These are phyloP conservation scores for Bucorvus abyssinicus DNA, from an alignment of 2,797 vertebrate species.

Conservation along the genomic window DNA sequence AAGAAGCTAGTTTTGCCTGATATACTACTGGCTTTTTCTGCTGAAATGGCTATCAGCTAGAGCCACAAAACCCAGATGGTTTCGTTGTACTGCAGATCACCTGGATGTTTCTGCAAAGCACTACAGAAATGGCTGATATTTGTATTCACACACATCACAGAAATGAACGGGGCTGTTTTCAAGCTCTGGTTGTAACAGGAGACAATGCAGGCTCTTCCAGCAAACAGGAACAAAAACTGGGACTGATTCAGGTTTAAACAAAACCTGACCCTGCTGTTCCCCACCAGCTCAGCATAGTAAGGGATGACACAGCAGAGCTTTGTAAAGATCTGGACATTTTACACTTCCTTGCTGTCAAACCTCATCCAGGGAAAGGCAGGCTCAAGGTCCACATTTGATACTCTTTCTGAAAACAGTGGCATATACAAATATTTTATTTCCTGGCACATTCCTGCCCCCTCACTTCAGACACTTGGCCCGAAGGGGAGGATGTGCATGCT, in stretches of 20 bases:
- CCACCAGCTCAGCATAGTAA: fast-evolving
- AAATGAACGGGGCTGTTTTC: neutral
- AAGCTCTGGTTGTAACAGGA: neutral
- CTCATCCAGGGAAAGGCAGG: neutral
- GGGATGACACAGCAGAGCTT: neutral
- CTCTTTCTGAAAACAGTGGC: neutral
- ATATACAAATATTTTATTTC: neutral
- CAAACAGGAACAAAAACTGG: neutral
- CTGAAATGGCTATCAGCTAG: neutral
- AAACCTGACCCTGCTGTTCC: neutral
- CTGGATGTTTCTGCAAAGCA: neutral
- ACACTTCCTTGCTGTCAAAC: neutral
- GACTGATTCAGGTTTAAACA: neutral
- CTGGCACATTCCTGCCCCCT: neutral
- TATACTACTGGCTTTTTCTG: neutral
- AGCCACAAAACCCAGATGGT: neutral
- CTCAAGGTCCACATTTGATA: neutral
- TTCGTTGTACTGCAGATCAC: neutral
- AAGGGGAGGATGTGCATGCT: neutral
- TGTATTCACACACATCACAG: neutral
- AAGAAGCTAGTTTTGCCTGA: neutral
- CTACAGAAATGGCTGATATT: neutral
- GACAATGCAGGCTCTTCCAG: neutral
- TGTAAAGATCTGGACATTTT: neutral
- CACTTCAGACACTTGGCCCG: neutral